Base-by-base conservation (phyloP, 2,113 vertebrate species). In the Neofelis nebulosa region DNA sequence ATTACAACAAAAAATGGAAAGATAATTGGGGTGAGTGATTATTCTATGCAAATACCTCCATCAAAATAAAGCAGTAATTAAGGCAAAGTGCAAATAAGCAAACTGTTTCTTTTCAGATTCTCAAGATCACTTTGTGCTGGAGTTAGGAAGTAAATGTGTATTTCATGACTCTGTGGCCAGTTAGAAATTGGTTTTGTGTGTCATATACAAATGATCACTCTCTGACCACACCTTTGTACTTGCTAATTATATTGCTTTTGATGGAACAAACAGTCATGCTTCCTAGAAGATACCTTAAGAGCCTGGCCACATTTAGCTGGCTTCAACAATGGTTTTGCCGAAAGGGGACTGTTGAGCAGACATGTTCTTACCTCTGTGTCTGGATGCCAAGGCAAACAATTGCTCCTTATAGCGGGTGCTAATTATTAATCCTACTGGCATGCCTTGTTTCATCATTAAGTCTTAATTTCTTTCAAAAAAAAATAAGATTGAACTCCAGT, bases 401-500 rank as follows among this genome's bases (percentile, higher is more conserved):
- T 84, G 4, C 74, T 96, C 82, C 76, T 97, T 79, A 50, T 92
- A 73, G 38, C 71, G 0, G 14, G 23, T 87, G 95, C 98, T 98
- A 97, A 98, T 98, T 98, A 87, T 92, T 81, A 95, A 89, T 91
- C 87, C 93, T 89, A 89, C 97, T 68, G 81, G 95, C 73, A 57
- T 48, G 74, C 96, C 80, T 57, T 57, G 38, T 97, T 81, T 97
- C 38, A 65, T 84, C 74, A 91, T 92, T 98, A 98, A 97, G 94
- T 98, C 94, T 93, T 97, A 91, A 81, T 96, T 96, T 97, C 90
- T 68, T 97, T 97, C 55, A 55, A 91, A 91, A 83, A 85, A 87
- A 0, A 0, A 96, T 96, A 97, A 98, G 89, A 97, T 97, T 98
- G 93, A 98, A 98, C 97, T 98, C 94, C 97, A 84, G 95, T 98